phyloP scores from a whole-genome alignment of 2,888 invertebrate genomes.

The Tenthredo amoena region DNA sequence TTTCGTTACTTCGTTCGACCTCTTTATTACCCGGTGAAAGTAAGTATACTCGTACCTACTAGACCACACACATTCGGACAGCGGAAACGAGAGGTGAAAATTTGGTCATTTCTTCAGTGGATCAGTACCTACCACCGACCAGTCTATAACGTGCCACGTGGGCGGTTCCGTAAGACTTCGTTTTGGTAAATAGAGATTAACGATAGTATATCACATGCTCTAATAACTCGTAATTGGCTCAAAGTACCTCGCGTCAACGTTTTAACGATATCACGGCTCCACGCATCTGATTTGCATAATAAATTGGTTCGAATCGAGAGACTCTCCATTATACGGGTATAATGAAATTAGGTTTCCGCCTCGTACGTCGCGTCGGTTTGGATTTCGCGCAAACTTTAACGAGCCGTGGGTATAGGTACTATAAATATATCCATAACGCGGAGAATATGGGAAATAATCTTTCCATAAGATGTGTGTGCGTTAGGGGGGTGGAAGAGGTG shows the following conservation, averaged over 20 bases:
- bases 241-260: constrained; percentile 46
- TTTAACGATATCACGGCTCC: constrained; percentile 43
- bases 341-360: constrained; percentile 16
- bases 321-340: constrained; percentile 41
- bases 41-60: not conserved
- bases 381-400: constrained; percentile 20
- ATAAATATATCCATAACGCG: constrained; percentile 8
- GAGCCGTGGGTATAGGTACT: not conserved
- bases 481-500: not conserved
- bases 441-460: constrained; percentile 15
- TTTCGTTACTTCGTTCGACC: not conserved
- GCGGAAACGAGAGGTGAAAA: constrained; percentile 5
- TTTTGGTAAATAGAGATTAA: constrained; percentile 50
- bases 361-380: constrained; percentile 13
- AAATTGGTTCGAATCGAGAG: constrained; percentile 40
- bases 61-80: not conserved
- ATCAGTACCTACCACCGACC: not conserved
- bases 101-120: constrained; percentile 6
- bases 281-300: constrained; percentile 43
- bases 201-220: constrained; percentile 46
- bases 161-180: constrained; percentile 40
- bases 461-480: not conserved
- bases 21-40: not conserved
- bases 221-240: constrained; percentile 49
- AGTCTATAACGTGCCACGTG: constrained; percentile 4